Conservation (phyloP, 2,888 invertebrate genomes). For the Cyclophora punctaria region DNA sequence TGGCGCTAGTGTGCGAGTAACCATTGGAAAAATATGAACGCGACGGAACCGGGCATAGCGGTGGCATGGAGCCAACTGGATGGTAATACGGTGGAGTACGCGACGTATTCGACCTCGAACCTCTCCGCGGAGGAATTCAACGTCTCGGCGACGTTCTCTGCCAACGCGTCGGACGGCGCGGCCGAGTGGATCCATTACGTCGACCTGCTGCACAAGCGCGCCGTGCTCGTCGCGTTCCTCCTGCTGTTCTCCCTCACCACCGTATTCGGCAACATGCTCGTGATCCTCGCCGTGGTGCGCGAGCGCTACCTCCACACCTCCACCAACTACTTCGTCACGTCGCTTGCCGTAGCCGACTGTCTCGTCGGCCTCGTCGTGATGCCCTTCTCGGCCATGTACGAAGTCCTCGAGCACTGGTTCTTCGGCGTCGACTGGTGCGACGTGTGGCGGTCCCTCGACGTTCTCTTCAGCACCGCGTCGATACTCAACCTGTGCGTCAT, state of each 20-base stretch:
- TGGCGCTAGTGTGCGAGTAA: constrained; percentile 61
- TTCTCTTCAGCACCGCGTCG: constrained; percentile 97
- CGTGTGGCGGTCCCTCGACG: constrained; percentile 97
- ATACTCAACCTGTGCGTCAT: constrained; percentile 98
- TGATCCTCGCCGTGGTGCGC: constrained; percentile 93
- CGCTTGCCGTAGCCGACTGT: constrained; percentile 96
- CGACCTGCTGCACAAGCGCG: constrained; percentile 77
- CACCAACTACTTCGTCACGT: constrained; percentile 98
- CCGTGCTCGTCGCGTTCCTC: constrained; percentile 85
- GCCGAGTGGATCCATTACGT: constrained; percentile 67
- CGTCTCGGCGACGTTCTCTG: constrained; percentile 28
- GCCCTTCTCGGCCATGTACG: constrained; percentile 96
- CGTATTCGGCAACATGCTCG: constrained; percentile 95
- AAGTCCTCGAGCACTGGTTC: constrained; percentile 93
- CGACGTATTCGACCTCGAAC: constrained; percentile 38
- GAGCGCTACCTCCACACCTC: constrained; percentile 97
- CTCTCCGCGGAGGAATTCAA: constrained; percentile 52
- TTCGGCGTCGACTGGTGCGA: constrained; percentile 98
- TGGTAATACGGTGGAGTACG: constrained; percentile 32
- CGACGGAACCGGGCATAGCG: constrained; percentile 49
- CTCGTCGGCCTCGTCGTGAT: constrained; percentile 97
- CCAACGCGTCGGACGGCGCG: constrained; percentile 40
- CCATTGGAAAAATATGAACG: constrained; percentile 65
- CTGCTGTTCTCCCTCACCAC: constrained; percentile 93
- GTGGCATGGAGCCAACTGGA: constrained; percentile 66